Evolutionary conservation across 2,888 invertebrate genomes (phyloP).

Genomic region (Rhyacophila evoluta): DNA sequence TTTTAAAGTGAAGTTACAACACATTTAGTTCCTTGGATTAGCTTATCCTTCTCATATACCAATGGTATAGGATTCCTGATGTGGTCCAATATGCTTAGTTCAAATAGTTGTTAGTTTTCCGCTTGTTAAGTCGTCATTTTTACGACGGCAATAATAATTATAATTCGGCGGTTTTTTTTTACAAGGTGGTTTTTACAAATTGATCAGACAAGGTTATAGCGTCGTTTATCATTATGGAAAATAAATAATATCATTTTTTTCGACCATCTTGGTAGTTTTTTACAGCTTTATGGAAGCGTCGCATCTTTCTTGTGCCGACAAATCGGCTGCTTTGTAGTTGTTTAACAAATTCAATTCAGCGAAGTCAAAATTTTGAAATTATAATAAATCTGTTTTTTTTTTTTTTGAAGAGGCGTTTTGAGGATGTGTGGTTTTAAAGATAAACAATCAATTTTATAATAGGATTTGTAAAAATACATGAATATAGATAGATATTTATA

Average conservation of each 20-base stretch:
- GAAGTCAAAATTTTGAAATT: neutral
- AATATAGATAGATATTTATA: no score
- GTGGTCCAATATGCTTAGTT: neutral
- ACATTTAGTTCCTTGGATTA: no score
- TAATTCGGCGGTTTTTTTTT: conserved; percentile 33
- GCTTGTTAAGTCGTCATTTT: conserved; percentile 23
- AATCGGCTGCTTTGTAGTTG: neutral
- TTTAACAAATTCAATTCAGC: conserved; percentile 20
- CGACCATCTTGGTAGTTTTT: neutral
- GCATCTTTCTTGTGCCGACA: conserved; percentile 1
- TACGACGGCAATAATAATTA: neutral
- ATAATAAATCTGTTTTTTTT: neutral
- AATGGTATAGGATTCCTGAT: neutral
- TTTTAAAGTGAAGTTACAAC: no score
- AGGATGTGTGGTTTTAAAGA: neutral
- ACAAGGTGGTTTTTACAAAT: conserved; percentile 38
- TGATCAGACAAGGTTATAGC: conserved; percentile 37
- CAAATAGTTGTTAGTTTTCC: conserved; percentile 12
- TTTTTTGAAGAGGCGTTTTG: neutral
- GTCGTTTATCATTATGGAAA: conserved; percentile 29
- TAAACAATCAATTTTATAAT: neutral
- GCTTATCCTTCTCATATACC: neutral
- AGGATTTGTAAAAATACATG: no score
- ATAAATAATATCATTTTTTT: conserved; percentile 6
- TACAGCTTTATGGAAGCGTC: conserved; percentile 5